Base-by-base conservation (phyloP, 1,140 invertebrate species). In the Drosophila sucinea region DNA sequence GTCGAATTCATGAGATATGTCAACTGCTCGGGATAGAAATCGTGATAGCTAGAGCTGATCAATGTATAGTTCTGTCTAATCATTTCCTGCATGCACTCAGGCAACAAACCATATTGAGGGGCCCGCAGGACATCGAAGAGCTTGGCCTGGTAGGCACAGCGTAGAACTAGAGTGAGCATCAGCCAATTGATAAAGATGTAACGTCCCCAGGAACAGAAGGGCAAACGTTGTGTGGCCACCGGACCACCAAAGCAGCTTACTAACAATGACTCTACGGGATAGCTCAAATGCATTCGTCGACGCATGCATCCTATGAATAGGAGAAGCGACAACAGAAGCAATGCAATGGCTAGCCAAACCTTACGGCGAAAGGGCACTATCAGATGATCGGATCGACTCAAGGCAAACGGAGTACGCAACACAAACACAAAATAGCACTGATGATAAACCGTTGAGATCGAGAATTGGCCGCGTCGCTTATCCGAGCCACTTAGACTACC, bases 101-200 rank as follows among this genome's bases (percentile, higher is more conserved):
- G 83, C 57, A 86, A n/a, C 1, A 62, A 57, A 17, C 64, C 54
- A 1, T 67, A 41, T 1, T 55, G 63, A 1, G 35, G 56, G 11
- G 51, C 35, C 5, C 82, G 82, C 17, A 86, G 65, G 10, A 87
- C 70, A 30, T 87, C 68, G 30, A 83, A 87, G 10, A 87, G 47
- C 2, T 86, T 86, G 2, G 84, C 84, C 67, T 87, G 83, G 6
- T 87, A 87, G 33, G 83, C 83, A 10, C 79, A 73, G 1, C 83
- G 70, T 56, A 87, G 58, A 3, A 87, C 83, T 3, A 86, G 61
- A 1, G 83, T 77, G 0, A 82, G 54, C 0, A 87, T 58, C 23
- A 87, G 41, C 83, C 83, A 87, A 25, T 56, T 74, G 33, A 67
- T 66, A n/a, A 87, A 27, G 0, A 87, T 41, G 25, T 77, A 76